Conservation (phyloP, 2,113 vertebrate genomes). For the Cavia aperea region DNA sequence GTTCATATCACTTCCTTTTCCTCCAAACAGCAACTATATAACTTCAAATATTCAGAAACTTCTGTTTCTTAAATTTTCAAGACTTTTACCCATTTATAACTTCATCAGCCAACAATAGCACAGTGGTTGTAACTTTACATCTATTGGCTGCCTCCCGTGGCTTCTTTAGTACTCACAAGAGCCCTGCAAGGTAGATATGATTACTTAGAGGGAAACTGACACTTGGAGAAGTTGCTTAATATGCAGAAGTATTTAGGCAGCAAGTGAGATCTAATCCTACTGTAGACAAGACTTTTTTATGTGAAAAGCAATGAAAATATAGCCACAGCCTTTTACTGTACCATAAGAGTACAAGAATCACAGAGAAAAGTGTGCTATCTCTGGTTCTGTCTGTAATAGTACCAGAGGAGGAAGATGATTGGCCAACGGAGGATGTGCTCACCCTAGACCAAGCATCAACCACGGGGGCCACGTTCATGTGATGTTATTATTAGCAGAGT, state of each 20-base stretch:
- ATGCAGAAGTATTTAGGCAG: neutral
- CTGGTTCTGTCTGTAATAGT: neutral
- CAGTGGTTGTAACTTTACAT: constrained; percentile 8
- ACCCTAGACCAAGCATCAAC: neutral
- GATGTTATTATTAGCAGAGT: neutral
- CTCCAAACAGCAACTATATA: neutral
- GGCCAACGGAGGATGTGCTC: neutral
- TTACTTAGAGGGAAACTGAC: neutral
- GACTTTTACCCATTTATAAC: neutral
- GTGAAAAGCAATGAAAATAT: neutral
- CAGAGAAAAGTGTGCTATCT: neutral
- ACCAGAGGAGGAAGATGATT: neutral
- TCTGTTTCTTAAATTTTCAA: constrained; percentile 36
- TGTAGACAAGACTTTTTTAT: neutral
- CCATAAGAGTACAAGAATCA: neutral
- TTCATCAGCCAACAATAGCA: neutral
- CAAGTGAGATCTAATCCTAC: neutral
- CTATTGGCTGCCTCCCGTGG: neutral
- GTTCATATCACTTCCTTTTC: neutral
- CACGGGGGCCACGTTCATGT: neutral
- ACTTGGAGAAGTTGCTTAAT: neutral
- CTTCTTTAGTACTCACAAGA: neutral
- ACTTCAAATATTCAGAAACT: constrained; percentile 15
- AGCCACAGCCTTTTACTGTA: neutral
- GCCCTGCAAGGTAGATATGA: neutral